Percentiles rank a stretch among this genome's conserved stretches.
phyloP scores from a whole-genome alignment of 2,113 vertebrate species.

The Oreotrochilus melanogaster region DNA sequence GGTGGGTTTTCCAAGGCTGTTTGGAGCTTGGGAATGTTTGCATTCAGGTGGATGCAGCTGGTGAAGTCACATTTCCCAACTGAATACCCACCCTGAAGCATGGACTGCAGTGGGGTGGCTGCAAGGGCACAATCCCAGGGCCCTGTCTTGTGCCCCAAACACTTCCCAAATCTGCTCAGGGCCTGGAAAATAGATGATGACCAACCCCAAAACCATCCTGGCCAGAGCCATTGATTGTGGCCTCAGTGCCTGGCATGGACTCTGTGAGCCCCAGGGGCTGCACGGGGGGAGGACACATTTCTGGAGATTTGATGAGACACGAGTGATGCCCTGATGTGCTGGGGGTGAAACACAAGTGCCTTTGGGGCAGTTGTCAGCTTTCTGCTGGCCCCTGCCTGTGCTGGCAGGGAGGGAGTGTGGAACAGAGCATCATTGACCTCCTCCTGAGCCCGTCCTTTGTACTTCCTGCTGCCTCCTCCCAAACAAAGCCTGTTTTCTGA shows the following conservation, averaged over 20 bases:
- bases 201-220: accelerated
- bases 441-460: background rate
- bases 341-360: background rate
- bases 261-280: background rate
- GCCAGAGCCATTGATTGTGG: background rate
- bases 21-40: background rate
- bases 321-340: background rate
- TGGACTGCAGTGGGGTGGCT: too few relatives aligned
- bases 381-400: accelerated
- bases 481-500: background rate
- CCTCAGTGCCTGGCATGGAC: background rate
- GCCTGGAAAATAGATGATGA: background rate
- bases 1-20: background rate
- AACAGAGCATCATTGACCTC: background rate
- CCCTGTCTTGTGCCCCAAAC: background rate
- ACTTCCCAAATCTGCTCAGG: background rate
- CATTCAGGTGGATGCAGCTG: background rate
- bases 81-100: too few relatives aligned
- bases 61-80: too few relatives aligned
- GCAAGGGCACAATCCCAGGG: background rate
- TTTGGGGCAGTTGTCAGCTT: background rate
- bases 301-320: background rate
- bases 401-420: background rate
- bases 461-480: accelerated
- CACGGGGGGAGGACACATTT: background rate